Conservation (phyloP, 1,140 invertebrate genomes). For the Contarinia nasturtii region DNA sequence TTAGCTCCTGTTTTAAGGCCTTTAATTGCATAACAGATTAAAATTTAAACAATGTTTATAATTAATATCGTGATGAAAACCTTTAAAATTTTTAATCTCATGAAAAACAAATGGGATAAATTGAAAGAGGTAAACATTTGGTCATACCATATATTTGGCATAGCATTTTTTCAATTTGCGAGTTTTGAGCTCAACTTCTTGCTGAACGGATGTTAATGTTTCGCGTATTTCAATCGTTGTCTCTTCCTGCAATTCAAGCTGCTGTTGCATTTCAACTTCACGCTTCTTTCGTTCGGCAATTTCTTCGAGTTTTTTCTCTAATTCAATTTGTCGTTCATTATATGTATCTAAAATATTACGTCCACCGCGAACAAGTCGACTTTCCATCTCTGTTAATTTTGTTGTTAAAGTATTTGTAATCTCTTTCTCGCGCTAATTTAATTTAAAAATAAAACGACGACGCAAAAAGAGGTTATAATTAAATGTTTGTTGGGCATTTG, state of each 20-base stretch:
- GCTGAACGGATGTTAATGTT: conserved; percentile 70
- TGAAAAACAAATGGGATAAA: conserved; percentile 30
- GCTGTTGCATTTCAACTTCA: conserved; percentile 71
- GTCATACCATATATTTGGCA: conserved; percentile 16
- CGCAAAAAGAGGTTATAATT: too few species aligned
- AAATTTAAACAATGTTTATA: too few species aligned
- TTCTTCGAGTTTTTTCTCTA: conserved; percentile 60
- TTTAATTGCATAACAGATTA: conserved; percentile 9
- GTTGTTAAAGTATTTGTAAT: conserved; percentile 25
- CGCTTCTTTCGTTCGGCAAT: conserved; percentile 58
- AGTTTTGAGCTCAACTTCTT: conserved; percentile 85
- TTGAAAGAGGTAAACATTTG: too few species aligned
- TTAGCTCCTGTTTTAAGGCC: conserved; percentile 47
- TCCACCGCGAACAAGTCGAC: conserved; percentile 65
- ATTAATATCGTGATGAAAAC: too few species aligned
- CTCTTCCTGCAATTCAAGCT: conserved; percentile 74
- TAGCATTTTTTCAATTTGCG: conserved; percentile 57
- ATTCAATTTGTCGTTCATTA: conserved; percentile 65
- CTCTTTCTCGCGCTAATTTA: conserved; percentile 24
- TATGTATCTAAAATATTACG: conserved; percentile 83
- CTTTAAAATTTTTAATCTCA: conserved; percentile 34
- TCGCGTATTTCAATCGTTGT: conserved; percentile 66
- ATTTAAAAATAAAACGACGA: too few species aligned
- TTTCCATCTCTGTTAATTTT: conserved; percentile 55
- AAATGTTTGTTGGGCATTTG: too few species aligned